Evolutionary conservation across 2,888 invertebrate genomes (phyloP), one percentile per base, ranked within the genome.

Genomic region (Noctua janthina): DNA sequence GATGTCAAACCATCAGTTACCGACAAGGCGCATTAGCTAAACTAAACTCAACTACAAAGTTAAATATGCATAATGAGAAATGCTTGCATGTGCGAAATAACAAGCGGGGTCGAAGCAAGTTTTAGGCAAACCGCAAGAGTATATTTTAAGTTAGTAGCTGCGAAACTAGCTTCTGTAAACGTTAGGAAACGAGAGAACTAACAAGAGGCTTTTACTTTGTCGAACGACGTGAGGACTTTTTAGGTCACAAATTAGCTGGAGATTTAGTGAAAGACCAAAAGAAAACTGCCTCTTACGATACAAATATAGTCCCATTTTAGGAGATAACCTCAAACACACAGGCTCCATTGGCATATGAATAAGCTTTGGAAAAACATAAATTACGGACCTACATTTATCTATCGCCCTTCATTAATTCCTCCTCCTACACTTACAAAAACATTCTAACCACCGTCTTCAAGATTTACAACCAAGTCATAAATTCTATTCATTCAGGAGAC

Each of bases 41-140:
- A 81, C 81, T 79, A 62, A 76, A 83, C 78, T 69, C 3, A 86
- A 68, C 87, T 67, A 64, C 81, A 76, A 89, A 87, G 85, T 88
- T 75, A 78, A 84, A 84, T 76, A 83, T 84, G 81, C 75, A 83
- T 78, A 81, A 78, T 84, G 86, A 85, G 85, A 78, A 78, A 85
- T 81, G 86, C 72, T 84, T 78, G 76, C 85, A 85, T 68, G 84
- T 74, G 81, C 79, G 78, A 87, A 79, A 79, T 87, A 88, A 79
- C 87, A 82, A 82, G 62, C 39, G 10, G 69, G 75, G 84, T 78
- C 29, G 59, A 39, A 73, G 69, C 6, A 85, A 86, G 78, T 81
- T 85, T 85, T 81, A 75, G 86, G 56, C 72, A 59, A 74, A 73
- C 77, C 68, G 35, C 80, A 71, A 29, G 54, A 74, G 74, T 78